phyloP scores from a whole-genome alignment of 2,113 vertebrate species.

The Acanthisitta chloris region DNA sequence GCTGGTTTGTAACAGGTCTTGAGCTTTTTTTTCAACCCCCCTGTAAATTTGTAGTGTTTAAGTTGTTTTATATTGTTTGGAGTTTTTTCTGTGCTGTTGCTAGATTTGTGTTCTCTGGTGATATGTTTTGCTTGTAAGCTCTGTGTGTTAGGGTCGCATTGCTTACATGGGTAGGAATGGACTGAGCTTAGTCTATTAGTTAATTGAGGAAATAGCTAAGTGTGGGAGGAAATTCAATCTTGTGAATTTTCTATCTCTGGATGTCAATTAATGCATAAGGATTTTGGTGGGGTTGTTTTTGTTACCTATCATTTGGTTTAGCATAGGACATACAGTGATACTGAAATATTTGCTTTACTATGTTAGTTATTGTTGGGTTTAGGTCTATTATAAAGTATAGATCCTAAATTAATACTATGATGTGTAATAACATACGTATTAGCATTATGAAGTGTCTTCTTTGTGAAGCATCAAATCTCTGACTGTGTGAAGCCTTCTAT shows the following conservation, averaged over 20 bases:
- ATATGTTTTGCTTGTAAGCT: background rate
- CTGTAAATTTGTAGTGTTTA: background rate
- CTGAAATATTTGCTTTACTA: background rate
- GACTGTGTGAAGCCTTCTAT: background rate
- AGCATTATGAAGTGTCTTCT: background rate
- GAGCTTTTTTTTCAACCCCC: background rate
- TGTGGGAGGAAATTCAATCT: background rate
- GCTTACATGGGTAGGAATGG: accelerated
- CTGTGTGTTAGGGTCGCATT: accelerated
- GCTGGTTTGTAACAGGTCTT: background rate
- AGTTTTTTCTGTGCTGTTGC: background rate
- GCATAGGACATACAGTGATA: background rate
- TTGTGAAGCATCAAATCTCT: background rate
- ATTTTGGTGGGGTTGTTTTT: background rate
- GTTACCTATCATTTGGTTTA: background rate
- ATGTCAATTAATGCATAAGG: accelerated
- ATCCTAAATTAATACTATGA: background rate
- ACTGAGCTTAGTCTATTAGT: background rate
- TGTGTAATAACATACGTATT: accelerated
- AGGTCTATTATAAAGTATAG: background rate
- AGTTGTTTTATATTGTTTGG: too few species aligned
- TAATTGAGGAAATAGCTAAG: background rate
- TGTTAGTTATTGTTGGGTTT: background rate
- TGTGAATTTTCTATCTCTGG: background rate
- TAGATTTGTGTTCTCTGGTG: background rate